phyloP scores from a whole-genome alignment of 30 jellyfish, hydroid and myxozoan genomes.

The Hydractinia echinata region DNA sequence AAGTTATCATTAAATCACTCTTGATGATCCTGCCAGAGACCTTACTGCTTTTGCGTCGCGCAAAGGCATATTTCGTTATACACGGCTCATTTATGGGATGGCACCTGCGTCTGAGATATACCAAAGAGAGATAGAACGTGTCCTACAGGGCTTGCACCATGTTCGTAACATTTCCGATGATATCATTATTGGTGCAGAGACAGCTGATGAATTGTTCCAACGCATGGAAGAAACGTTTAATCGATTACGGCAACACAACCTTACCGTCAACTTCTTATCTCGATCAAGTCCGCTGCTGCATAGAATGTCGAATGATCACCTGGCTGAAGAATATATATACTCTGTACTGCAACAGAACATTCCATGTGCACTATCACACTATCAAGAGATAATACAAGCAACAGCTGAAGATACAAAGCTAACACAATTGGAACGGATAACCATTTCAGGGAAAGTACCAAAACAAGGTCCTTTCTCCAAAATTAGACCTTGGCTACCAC shows the following conservation, averaged over 20 bases:
- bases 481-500: background rate
- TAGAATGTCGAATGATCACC: conserved; percentile 3
- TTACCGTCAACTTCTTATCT: conserved; percentile 26
- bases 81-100: conserved; percentile 39
- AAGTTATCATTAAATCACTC: conserved; percentile 33
- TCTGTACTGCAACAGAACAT: too few relatives aligned
- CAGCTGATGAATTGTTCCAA: conserved; percentile 19
- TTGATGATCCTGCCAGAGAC: conserved; percentile 20
- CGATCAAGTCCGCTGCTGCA: conserved; percentile 17
- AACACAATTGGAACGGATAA: too few relatives aligned
- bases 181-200: conserved; percentile 25
- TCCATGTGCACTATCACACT: too few relatives aligned
- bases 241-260: conserved; percentile 23
- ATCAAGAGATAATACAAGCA: too few relatives aligned
- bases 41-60: conserved; percentile 47
- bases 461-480: background rate
- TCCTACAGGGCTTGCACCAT: conserved; percentile 14
- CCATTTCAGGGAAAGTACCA: background rate
- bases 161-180: conserved; percentile 38
- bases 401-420: too few relatives aligned
- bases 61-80: conserved; percentile 24
- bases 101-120: conserved; percentile 44
- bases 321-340: background rate
- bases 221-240: conserved; percentile 15
- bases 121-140: conserved; percentile 39